phyloP scores from a whole-genome alignment of 2,797 vertebrate species.

The Alfaro cultratus region DNA sequence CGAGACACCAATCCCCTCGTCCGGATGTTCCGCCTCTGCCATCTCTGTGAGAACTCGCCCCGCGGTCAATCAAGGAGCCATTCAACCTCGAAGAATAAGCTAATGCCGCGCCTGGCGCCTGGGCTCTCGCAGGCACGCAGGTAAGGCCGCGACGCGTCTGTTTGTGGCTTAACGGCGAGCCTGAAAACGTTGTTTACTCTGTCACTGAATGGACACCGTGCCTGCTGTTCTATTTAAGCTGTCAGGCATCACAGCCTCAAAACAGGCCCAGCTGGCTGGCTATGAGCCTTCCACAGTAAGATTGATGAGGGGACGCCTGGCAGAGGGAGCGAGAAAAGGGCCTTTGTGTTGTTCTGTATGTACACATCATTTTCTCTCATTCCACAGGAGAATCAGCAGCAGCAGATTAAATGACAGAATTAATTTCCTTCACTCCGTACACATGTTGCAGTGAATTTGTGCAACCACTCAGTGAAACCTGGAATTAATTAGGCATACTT shows the following conservation, averaged over 20 bases:
- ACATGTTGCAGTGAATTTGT: slow-evolving; percentile 57
- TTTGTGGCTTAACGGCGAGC: slow-evolving; percentile 25
- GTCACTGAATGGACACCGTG: slow-evolving; percentile 60
- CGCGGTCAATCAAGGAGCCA: slow-evolving; percentile 71
- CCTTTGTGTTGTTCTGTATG: slow-evolving; percentile 62
- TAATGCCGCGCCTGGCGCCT: slow-evolving; percentile 54
- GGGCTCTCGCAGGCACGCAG: slow-evolving; percentile 58
- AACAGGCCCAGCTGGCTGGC: slow-evolving; percentile 68
- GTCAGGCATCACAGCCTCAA: slow-evolving; percentile 63
- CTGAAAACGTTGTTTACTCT: slow-evolving; percentile 50
- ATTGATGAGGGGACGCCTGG: slow-evolving; percentile 70
- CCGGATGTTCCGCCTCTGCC: slow-evolving; percentile 18
- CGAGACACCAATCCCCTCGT: slow-evolving; percentile 23
- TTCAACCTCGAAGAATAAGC: slow-evolving; percentile 63
- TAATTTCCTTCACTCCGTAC: slow-evolving; percentile 65
- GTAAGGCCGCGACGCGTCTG: slow-evolving; percentile 53
- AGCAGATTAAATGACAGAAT: slow-evolving; percentile 77
- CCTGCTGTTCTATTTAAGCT: slow-evolving; percentile 72
- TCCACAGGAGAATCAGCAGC: slow-evolving; percentile 65
- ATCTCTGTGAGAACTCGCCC: slow-evolving; percentile 26
- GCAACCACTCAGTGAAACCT: slow-evolving; percentile 59
- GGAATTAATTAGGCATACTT: slow-evolving; percentile 66
- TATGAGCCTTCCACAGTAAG: slow-evolving; percentile 51
- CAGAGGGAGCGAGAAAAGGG: slow-evolving; percentile 48
- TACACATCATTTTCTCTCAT: slow-evolving; percentile 67